phyloP scores from a whole-genome alignment of 92 coral and sea anemone genomes.

The Bergia sp. region DNA sequence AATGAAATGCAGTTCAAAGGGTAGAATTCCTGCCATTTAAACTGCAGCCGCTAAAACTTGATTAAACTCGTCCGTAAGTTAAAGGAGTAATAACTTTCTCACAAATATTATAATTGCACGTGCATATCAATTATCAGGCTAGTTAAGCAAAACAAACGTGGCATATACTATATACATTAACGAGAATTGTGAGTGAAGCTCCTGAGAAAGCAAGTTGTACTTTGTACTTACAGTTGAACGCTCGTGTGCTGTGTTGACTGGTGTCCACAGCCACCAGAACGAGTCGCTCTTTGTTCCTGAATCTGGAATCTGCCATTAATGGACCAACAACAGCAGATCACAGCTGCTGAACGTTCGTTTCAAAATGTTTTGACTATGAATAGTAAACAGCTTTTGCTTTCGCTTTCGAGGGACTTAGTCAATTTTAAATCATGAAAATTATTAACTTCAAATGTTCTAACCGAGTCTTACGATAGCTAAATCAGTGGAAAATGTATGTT shows the following conservation, averaged over 20 bases:
- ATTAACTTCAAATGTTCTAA: too few relatives aligned
- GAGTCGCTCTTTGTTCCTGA: neutral
- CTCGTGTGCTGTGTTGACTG: slow-evolving; percentile 8
- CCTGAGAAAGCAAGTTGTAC: neutral
- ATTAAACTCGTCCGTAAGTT: too few relatives aligned
- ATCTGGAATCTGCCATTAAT: neutral
- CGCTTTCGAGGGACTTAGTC: too few relatives aligned
- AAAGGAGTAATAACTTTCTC: too few relatives aligned
- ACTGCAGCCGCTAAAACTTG: too few relatives aligned
- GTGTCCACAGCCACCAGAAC: slow-evolving; percentile 3
- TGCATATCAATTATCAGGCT: neutral
- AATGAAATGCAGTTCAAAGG: too few relatives aligned
- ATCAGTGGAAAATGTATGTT: too few relatives aligned
- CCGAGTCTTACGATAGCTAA: too few relatives aligned
- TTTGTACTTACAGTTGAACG: slow-evolving; percentile 14
- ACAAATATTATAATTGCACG: too few relatives aligned
- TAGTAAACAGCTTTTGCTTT: neutral
- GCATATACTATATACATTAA: too few relatives aligned
- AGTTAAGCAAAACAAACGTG: neutral
- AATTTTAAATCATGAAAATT: too few relatives aligned
- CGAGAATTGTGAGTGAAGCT: neutral
- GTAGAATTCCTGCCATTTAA: too few relatives aligned
- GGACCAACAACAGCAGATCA: neutral
- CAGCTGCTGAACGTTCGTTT: neutral
- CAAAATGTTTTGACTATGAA: neutral